Evolutionary conservation across 1,140 invertebrate genomes (phyloP).

Genomic region (Drosophila sulfurigaster): DNA sequence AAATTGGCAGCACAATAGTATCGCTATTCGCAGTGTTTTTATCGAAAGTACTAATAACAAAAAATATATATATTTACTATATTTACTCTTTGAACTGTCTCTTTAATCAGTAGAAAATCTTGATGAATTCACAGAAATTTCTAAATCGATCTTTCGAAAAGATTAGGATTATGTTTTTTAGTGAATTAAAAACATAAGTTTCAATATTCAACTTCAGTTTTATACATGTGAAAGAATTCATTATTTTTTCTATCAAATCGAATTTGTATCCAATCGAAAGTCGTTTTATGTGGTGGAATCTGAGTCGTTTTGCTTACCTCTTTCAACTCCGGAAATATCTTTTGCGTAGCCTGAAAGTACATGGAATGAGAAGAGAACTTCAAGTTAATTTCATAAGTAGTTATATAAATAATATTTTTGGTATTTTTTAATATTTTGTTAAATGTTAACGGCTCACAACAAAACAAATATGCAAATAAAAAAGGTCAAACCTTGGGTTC

Average conservation of each 20-base stretch:
- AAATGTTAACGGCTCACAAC: slow-evolving; percentile 29
- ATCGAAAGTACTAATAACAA: too few relatives aligned
- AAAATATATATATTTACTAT: too few relatives aligned
- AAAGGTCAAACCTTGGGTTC: slow-evolving; percentile 29
- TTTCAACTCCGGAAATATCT: slow-evolving; percentile 84
- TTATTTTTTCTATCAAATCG: too few relatives aligned
- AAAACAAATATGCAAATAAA: slow-evolving; percentile 47
- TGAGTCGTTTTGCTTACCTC: slow-evolving; percentile 63
- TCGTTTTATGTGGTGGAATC: background rate
- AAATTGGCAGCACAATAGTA: background rate
- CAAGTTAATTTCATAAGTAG: slow-evolving; percentile 48
- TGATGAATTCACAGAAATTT: too few relatives aligned
- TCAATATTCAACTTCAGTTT: too few relatives aligned
- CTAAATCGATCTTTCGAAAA: too few relatives aligned
- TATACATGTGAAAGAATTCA: too few relatives aligned
- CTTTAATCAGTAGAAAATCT: too few relatives aligned
- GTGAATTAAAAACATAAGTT: too few relatives aligned
- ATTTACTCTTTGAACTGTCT: too few relatives aligned
- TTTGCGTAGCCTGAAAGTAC: slow-evolving; percentile 83
- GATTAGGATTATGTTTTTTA: too few relatives aligned
- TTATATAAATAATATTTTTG: slow-evolving; percentile 27
- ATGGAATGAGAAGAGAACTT: slow-evolving; percentile 29
- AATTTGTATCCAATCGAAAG: background rate
- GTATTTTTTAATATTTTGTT: slow-evolving; percentile 53
- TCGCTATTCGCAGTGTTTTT: too few relatives aligned